Evolutionary conservation across 2,888 invertebrate genomes (phyloP).

Genomic region (Chymomyza fuscimana): DNA sequence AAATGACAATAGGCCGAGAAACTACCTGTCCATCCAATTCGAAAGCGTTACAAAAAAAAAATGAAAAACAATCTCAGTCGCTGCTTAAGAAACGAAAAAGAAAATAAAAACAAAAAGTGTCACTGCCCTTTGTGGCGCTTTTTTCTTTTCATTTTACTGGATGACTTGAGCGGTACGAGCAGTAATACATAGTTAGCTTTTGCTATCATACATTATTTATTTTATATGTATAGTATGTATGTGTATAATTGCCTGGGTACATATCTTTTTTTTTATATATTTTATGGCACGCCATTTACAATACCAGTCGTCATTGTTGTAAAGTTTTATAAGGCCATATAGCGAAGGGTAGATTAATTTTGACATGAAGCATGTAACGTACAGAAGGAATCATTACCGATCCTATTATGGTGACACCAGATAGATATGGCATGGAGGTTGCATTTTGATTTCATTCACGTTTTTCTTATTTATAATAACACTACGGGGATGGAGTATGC

Average conservation of each 20-base stretch:
- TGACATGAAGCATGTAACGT: not conserved
- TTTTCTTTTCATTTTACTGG: not conserved
- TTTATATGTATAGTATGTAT: not conserved
- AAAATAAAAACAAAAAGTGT: not conserved
- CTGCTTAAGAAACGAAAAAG: not conserved
- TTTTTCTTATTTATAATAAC: too few species aligned
- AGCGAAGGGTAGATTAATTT: not conserved
- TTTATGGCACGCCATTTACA: slow-evolving; percentile 4
- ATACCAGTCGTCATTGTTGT: not conserved
- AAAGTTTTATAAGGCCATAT: not conserved
- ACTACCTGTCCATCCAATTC: not conserved
- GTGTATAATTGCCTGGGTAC: not conserved
- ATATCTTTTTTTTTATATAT: not conserved
- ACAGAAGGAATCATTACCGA: not conserved
- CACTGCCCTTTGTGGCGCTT: slow-evolving; percentile 5
- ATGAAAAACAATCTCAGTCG: not conserved
- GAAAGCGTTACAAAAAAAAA: not conserved
- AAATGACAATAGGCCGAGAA: not conserved
- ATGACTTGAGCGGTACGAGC: not conserved
- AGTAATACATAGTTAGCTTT: not conserved
- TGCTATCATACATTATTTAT: not conserved
- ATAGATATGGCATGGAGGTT: too few species aligned
- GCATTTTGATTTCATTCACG: too few species aligned
- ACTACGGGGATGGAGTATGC: too few species aligned
- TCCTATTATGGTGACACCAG: not conserved